Conservation (phyloP, 2,113 vertebrate genomes). For the Myrmecobius fasciatus region DNA sequence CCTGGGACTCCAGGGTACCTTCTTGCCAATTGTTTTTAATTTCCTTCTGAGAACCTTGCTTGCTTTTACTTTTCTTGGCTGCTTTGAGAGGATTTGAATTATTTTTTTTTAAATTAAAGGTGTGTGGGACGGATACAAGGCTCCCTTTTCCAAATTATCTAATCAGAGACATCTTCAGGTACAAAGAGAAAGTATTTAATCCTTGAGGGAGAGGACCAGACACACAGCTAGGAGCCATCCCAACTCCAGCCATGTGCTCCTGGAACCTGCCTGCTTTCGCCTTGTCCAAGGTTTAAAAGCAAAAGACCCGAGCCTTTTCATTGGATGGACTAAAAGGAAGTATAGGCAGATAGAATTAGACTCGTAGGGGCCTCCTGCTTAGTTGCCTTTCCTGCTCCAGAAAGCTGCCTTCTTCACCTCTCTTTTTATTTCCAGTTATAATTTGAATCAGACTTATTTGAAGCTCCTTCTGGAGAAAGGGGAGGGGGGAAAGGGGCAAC, state of each 20-base stretch:
- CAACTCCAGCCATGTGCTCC: too few species aligned
- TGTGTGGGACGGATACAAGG: too few species aligned
- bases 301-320: too few species aligned
- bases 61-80: not conserved
- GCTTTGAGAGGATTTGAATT: not conserved
- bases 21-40: not conserved
- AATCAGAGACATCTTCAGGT: too few species aligned
- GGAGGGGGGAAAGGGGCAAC: not conserved
- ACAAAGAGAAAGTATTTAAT: too few species aligned
- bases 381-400: not conserved
- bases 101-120: not conserved
- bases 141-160: too few species aligned
- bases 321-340: too few species aligned
- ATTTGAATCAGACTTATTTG: not conserved
- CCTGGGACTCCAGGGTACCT: not conserved
- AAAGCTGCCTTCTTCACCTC: too few species aligned
- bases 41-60: not conserved
- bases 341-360: not conserved
- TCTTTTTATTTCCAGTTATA: not conserved
- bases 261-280: too few species aligned
- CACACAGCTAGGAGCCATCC: too few species aligned
- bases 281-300: too few species aligned
- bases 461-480: not conserved
- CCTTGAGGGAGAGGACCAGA: too few species aligned
- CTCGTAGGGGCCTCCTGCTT: not conserved